Evolutionary conservation across 2,888 invertebrate genomes (phyloP), one percentile per base, ranked within the genome.

Genomic region (Pterostichus madidus): DNA sequence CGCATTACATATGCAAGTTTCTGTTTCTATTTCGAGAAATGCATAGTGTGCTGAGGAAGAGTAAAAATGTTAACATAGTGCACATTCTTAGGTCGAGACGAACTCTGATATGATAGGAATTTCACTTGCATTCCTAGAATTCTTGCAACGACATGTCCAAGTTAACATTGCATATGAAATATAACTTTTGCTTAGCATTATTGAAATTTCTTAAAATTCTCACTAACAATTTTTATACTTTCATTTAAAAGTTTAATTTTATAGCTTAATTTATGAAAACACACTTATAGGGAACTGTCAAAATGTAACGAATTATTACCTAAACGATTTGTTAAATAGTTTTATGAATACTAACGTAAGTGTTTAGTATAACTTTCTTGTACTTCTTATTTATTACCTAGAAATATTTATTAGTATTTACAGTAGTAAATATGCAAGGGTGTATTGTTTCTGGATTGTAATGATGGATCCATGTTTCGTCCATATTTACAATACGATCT

Each of bases 111-210:
- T 71, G 44, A 71, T 39, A 44, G 44, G 68, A 71, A 71, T 71
- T 71, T 17, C 15, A 71, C 68, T 44, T 39, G 44, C 44, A 71
- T 44, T 15, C 44, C 11, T 10, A 15, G 68, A 71, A 71, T 71
- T 39, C 17, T 39, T 39, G 17, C 44, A 44, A 68, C 39, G 68
- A 44, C 68, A 44, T 71, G 39, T 71, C 31, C 68, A 71, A 17
- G 68, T 71, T 71, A 71, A 71, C 68, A 71, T 64, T 39, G 64
- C 64, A 13, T 35, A 39, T 44, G 68, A 71, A 71, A 71, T 71
- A 71, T 39, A 5, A 71, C 39, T 71, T 71, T 68, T 68, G 64
- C 24, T 2, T 44, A 71, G 44, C 68, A 71, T 71, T 71, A 44
- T 71, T 71, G 68, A 71, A 71, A 71, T 71, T 44, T 71, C 44